Evolutionary conservation across 2,888 invertebrate species (phyloP).

Genomic region (Cataglyphis rosenhaueri): DNA sequence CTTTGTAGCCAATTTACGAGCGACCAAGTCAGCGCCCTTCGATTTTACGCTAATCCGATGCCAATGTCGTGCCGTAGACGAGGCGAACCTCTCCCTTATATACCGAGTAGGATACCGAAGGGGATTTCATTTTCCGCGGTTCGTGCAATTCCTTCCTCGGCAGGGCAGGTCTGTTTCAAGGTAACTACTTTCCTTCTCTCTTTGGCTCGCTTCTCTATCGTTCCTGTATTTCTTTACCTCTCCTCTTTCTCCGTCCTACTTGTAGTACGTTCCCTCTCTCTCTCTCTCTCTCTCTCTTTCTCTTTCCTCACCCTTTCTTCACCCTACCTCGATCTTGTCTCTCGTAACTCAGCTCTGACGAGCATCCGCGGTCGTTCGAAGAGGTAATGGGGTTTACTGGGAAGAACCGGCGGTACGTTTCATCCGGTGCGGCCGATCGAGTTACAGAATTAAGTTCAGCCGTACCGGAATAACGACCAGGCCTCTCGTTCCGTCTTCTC

Average conservation of each 20-base stretch:
- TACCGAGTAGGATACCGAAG: constrained; percentile 59
- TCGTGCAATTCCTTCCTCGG: constrained; percentile 62
- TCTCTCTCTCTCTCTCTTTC: neutral
- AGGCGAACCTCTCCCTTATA: constrained; percentile 71
- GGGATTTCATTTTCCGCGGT: constrained; percentile 74
- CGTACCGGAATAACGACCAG: constrained; percentile 73
- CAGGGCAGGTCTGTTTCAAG: constrained; percentile 67
- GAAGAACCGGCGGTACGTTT: constrained; percentile 71
- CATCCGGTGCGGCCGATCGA: constrained; percentile 74
- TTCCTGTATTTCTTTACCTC: constrained; percentile 34
- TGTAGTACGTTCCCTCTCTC: neutral
- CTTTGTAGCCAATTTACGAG: constrained; percentile 83
- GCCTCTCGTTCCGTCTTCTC: constrained; percentile 53
- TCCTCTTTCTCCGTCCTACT: neutral
- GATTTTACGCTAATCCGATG: constrained; percentile 82
- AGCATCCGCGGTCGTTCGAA: constrained; percentile 71
- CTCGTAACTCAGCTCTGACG: constrained; percentile 72
- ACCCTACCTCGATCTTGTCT: constrained; percentile 42
- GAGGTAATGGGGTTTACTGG: constrained; percentile 74
- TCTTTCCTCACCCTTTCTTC: neutral
- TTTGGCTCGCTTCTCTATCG: constrained; percentile 24
- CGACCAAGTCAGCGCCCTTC: constrained; percentile 82
- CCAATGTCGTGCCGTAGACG: constrained; percentile 75
- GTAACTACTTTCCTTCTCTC: constrained; percentile 60
- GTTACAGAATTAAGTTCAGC: constrained; percentile 76